phyloP scores from a whole-genome alignment of 2,888 invertebrate species.

The Hypomecis atomaria region DNA sequence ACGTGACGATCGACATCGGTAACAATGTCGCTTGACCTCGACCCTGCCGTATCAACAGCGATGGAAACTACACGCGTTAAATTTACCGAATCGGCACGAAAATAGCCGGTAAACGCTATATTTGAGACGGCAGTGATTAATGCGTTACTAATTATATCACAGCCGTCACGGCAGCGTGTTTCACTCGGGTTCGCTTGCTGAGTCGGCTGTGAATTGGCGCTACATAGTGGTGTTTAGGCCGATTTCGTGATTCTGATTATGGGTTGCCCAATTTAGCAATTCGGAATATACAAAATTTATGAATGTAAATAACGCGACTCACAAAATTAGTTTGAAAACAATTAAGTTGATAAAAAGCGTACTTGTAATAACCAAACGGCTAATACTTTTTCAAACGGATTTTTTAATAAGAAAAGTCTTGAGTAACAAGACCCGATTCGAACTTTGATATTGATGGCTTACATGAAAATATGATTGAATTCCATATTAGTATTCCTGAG shows the following conservation, averaged over 20 bases:
- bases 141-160: slow-evolving; percentile 38
- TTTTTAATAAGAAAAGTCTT: no score
- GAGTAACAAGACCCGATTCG: no score
- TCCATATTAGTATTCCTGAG: no score
- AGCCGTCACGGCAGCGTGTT: slow-evolving; percentile 31
- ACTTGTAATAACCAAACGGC: no score
- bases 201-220: slow-evolving; percentile 12
- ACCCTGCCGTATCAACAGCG: slow-evolving; percentile 30
- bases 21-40: slow-evolving; percentile 32
- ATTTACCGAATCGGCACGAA: slow-evolving; percentile 32
- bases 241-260: slow-evolving; percentile 13
- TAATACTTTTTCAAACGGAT: no score
- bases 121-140: slow-evolving; percentile 40
- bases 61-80: slow-evolving; percentile 35
- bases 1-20: slow-evolving; percentile 3
- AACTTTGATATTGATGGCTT: no score
- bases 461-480: no score
- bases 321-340: no score
- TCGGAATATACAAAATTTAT: background rate
- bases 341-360: no score
- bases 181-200: slow-evolving; percentile 22
- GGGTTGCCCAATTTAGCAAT: slow-evolving; percentile 1
- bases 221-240: slow-evolving; percentile 17
- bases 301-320: background rate
- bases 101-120: slow-evolving; percentile 36